Evolutionary conservation across 2,797 vertebrate species (phyloP), one percentile per base, ranked within the genome.

Genomic region (Distichodus sexfasciatus): DNA sequence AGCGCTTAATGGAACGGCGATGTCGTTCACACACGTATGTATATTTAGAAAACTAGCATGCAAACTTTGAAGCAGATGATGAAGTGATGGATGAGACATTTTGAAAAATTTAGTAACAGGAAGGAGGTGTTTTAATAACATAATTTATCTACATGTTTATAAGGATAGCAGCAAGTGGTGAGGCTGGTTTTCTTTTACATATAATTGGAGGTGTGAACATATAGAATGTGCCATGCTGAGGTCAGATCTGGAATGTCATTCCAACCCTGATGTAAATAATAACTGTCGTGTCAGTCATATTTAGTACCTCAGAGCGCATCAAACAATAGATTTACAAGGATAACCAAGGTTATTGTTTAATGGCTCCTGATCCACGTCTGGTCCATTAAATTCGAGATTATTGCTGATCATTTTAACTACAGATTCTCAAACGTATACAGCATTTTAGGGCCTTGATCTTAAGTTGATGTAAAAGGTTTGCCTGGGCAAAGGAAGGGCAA

Each of bases 21-120:
- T 46, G 10, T 14, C 36, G 38, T 46, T 59, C 29, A 41, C 26
- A 67, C 38, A 19, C 3, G 15, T 5, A 79, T n/a, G n/a, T n/a
- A n/a, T n/a, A n/a, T n/a, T n/a, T n/a, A n/a, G n/a, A 54, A 21
- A 48, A 62, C n/a, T 40, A 35, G 2, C 48, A 41, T 17, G 14
- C 21, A 15, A 17, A 4, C 12, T 10, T 63, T 71, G 0, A 71
- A 44, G 72, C 11, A 40, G 36, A 36, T 50, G 17, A 41, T 14
- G 48, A 40, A 50, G 60, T 3, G 61, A 29, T 53, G 53, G 62
- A 36, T 26, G 1, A 60, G n/a, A n/a, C n/a, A n/a, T n/a, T n/a
- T n/a, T n/a, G n/a, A n/a, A n/a, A n/a, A n/a, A n/a, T n/a, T n/a
- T n/a, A n/a, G n/a, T n/a, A 17, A 53, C 14, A 10, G 24, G n/a